phyloP scores from a whole-genome alignment of 2,113 vertebrate species.

The Poeciliopsis turrubarensis region DNA sequence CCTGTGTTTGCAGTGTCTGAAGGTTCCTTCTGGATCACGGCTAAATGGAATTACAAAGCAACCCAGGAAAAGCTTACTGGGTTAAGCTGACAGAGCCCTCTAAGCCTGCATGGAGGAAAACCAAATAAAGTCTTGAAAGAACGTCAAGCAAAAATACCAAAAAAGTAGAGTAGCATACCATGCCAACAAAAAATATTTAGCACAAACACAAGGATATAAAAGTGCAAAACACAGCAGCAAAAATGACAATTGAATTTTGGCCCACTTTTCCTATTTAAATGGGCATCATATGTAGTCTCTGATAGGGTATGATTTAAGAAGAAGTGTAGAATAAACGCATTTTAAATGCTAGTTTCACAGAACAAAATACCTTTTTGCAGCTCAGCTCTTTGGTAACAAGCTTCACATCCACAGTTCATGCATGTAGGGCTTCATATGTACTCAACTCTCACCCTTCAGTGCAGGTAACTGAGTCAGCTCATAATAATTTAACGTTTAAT shows the following conservation, averaged over 20 bases:
- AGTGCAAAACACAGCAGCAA: too few species aligned
- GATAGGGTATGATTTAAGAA: not conserved
- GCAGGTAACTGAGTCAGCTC: too few species aligned
- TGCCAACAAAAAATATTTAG: not conserved
- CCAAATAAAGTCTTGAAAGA: not conserved
- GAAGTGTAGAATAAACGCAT: not conserved
- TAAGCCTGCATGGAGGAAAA: too few species aligned
- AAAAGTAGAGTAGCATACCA: not conserved
- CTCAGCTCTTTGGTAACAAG: too few species aligned
- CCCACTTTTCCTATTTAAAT: not conserved
- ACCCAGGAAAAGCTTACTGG: too few species aligned
- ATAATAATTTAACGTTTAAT: too few species aligned
- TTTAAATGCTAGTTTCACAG: not conserved
- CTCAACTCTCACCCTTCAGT: not conserved
- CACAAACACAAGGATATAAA: too few species aligned
- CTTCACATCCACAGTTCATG: conserved; percentile 25
- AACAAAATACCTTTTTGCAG: not conserved
- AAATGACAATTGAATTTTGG: too few species aligned
- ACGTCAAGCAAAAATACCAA: not conserved
- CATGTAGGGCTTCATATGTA: not conserved
- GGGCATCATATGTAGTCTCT: not conserved
- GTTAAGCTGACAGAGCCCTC: too few species aligned
- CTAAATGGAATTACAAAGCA: too few species aligned
- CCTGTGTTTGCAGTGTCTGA: too few species aligned
- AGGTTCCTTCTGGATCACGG: too few species aligned